These are phyloP conservation scores for Tetragnatha versicolor DNA, from an alignment of 1,140 invertebrate genomes.

Conservation along the genomic window DNA sequence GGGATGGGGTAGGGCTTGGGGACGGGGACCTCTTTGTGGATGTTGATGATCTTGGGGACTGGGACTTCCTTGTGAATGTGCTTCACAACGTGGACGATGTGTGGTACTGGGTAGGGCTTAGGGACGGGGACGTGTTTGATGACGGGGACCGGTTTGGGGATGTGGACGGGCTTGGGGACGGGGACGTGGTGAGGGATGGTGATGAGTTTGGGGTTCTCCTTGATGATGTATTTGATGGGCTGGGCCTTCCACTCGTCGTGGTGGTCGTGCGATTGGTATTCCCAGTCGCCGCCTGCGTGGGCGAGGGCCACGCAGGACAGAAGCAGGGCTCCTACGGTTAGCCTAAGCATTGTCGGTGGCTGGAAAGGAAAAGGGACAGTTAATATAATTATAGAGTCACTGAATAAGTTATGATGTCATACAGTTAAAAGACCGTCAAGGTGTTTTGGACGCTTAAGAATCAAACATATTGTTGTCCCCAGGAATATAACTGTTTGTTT, in stretches of 20 bases:
- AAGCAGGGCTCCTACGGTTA: slow-evolving; percentile 31
- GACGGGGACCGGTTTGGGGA: slow-evolving; percentile 58
- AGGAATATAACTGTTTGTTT: too few species aligned
- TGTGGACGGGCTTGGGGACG: slow-evolving; percentile 59
- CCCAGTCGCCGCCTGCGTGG: slow-evolving; percentile 23
- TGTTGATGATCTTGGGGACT: slow-evolving; percentile 45
- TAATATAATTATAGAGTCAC: not conserved
- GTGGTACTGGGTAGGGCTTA: slow-evolving; percentile 57
- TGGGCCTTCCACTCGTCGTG: slow-evolving; percentile 50
- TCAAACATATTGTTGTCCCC: too few species aligned
- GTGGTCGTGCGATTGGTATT: not conserved
- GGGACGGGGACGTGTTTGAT: slow-evolving; percentile 57
- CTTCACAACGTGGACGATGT: slow-evolving; percentile 38
- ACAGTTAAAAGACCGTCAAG: not conserved
- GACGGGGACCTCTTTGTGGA: slow-evolving; percentile 49
- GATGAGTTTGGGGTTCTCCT: slow-evolving; percentile 50
- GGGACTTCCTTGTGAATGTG: slow-evolving; percentile 53
- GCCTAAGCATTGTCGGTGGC: slow-evolving; percentile 24
- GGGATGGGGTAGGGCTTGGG: slow-evolving; percentile 54
- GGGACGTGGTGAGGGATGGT: slow-evolving; percentile 61
- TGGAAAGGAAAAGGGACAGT: not conserved
- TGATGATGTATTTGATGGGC: slow-evolving; percentile 55
- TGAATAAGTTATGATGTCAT: not conserved
- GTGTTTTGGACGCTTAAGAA: not conserved
- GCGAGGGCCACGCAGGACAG: not conserved